Conservation (phyloP, 2,797 vertebrate species). For the Myiotriccus ornatus region DNA sequence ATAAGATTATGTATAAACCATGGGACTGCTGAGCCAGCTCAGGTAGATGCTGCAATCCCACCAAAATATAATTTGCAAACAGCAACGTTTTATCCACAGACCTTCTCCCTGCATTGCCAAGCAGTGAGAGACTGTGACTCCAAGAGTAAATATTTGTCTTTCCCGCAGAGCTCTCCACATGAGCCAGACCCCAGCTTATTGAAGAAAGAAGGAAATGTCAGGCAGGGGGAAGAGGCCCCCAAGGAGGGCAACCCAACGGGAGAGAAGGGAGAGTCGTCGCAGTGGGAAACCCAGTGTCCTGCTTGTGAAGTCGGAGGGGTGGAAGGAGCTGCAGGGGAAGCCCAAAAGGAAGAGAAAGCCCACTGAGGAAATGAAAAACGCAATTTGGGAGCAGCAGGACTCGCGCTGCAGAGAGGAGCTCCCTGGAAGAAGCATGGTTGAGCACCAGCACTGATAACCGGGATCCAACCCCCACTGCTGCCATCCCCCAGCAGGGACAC, state of each 20-base stretch:
- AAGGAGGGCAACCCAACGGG: not conserved
- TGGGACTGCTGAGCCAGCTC: not conserved
- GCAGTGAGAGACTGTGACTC: not conserved
- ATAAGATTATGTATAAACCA: not conserved
- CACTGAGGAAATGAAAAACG: not conserved
- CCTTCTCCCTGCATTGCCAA: not conserved
- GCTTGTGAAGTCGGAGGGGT: not conserved
- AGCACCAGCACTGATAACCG: not conserved
- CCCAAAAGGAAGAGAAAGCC: not conserved
- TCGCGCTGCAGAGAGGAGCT: not conserved
- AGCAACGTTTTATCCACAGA: not conserved
- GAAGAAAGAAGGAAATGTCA: not conserved
- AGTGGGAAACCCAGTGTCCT: not conserved
- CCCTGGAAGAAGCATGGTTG: not conserved
- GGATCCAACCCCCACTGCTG: not conserved
- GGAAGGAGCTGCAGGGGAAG: not conserved
- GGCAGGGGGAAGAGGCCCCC: not conserved
- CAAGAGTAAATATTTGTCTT: constrained; percentile 5
- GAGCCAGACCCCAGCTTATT: not conserved
- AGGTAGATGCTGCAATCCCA: not conserved
- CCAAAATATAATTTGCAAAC: not conserved
- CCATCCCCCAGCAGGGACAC: not conserved
- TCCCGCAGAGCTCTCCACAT: not conserved
- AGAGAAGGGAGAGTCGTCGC: not conserved
- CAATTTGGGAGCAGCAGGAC: not conserved